A percentile compares a stretch with the other conserved stretches of the same genome.
Evolutionary conservation across 2,888 invertebrate genomes (phyloP).

Genomic region (Druceiella hillmani): DNA sequence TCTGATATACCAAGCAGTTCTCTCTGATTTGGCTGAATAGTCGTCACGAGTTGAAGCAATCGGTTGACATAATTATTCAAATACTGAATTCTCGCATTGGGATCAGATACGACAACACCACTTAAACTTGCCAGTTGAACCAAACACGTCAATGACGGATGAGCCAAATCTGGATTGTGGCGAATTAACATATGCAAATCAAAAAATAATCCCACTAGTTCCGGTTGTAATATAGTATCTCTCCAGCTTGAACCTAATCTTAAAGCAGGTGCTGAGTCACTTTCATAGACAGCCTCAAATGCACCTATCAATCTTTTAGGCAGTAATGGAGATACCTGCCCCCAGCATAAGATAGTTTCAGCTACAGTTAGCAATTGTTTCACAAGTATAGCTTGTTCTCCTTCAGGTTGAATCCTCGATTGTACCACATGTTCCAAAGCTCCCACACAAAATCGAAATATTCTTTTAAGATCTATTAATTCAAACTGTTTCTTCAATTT

Average conservation of each 20-base stretch:
- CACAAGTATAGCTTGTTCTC: constrained; percentile 50
- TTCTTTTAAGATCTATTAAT: constrained; percentile 68
- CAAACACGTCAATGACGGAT: constrained; percentile 75
- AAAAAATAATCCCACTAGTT: constrained; percentile 72
- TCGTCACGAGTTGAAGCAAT: constrained; percentile 42
- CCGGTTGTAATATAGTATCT: constrained; percentile 69
- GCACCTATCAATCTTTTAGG: constrained; percentile 66
- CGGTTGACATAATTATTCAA: constrained; percentile 44
- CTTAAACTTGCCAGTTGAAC: constrained; percentile 62
- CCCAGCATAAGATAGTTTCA: constrained; percentile 77
- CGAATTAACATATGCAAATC: constrained; percentile 79
- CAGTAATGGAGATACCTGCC: constrained; percentile 63
- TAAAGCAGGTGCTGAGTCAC: constrained; percentile 58
- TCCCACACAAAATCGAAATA: constrained; percentile 59
- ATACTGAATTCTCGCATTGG: constrained; percentile 40
- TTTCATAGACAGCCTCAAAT: constrained; percentile 63
- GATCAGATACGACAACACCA: constrained; percentile 37
- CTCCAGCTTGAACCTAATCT: constrained; percentile 66
- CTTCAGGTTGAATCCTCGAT: constrained; percentile 46
- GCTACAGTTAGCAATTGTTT: constrained; percentile 70
- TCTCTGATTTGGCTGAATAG: constrained; percentile 39
- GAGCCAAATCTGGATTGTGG: constrained; percentile 65
- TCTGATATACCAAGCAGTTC: constrained; percentile 46
- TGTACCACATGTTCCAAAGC: constrained; percentile 42
- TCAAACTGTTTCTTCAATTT: constrained; percentile 82